Evolutionary conservation across 2,113 vertebrate genomes (phyloP).

Genomic region (Astatoreochromis straeleni): DNA sequence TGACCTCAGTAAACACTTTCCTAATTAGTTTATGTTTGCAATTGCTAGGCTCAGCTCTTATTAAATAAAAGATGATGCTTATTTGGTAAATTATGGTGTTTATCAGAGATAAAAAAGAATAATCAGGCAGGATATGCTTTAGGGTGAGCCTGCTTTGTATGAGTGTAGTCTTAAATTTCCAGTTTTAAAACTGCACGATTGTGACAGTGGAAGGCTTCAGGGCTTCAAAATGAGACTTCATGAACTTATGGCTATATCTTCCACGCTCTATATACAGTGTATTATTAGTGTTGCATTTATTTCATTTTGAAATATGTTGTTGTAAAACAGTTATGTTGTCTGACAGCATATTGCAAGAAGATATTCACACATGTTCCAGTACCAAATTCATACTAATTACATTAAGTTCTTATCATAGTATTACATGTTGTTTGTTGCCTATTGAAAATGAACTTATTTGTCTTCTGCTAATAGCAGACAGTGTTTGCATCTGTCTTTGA

Average conservation of each 20-base stretch:
- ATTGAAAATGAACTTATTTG: neutral
- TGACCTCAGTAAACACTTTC: neutral
- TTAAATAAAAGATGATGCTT: neutral
- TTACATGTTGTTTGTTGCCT: neutral
- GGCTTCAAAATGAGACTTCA: neutral
- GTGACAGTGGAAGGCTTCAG: neutral
- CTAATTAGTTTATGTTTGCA: neutral
- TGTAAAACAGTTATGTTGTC: neutral
- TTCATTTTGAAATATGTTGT: neutral
- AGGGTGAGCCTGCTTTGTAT: neutral
- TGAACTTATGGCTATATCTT: neutral
- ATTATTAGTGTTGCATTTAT: neutral
- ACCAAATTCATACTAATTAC: neutral
- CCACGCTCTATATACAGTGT: neutral
- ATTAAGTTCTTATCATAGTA: neutral
- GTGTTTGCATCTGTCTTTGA: neutral
- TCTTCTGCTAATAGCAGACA: neutral
- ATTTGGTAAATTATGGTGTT: neutral
- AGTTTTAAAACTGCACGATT: neutral
- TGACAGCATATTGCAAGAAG: neutral
- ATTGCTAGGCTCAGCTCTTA: neutral
- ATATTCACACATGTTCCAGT: neutral
- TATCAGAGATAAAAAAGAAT: neutral
- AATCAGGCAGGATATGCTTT: neutral
- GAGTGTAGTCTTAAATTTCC: neutral